A percentile compares a stretch with the other conserved stretches of the same genome.
Evolutionary conservation across 2,797 vertebrate species (phyloP).

Genomic region (Periparus ater): DNA sequence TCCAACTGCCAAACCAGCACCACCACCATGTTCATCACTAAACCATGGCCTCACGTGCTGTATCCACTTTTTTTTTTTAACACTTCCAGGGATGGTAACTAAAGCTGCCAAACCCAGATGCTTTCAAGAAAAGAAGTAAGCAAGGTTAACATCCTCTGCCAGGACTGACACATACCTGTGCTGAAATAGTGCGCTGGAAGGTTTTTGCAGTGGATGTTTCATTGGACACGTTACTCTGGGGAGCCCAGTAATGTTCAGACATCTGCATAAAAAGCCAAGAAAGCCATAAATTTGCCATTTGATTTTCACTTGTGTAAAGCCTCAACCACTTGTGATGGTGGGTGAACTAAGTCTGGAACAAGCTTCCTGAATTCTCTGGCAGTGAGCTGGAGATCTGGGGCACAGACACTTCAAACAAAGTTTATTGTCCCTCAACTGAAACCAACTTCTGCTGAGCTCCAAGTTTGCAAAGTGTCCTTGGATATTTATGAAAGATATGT

Average conservation of each 20-base stretch:
- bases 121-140: not conserved
- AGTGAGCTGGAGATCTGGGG: not conserved
- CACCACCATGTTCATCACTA: not conserved
- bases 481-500: not conserved
- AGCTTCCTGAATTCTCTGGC: not conserved
- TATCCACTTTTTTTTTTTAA: not conserved
- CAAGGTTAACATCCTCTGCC: not conserved
- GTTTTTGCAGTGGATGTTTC: slow-evolving; percentile 99
- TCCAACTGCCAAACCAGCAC: not conserved
- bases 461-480: not conserved
- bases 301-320: not conserved
- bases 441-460: not conserved
- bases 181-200: slow-evolving; percentile 98
- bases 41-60: not conserved
- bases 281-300: not conserved
- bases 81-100: not conserved
- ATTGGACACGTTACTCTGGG: slow-evolving; percentile 97
- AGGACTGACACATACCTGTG: slow-evolving; percentile 83
- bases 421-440: not conserved
- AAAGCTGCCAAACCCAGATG: not conserved
- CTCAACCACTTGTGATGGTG: not conserved
- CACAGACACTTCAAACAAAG: not conserved
- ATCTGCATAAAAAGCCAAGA: slow-evolving; percentile 81
- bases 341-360: not conserved
- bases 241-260: slow-evolving; percentile 99